These are phyloP conservation scores for Pseudomugil gertrudae DNA, from an alignment of 2,797 vertebrate species.

Conservation along the genomic window DNA sequence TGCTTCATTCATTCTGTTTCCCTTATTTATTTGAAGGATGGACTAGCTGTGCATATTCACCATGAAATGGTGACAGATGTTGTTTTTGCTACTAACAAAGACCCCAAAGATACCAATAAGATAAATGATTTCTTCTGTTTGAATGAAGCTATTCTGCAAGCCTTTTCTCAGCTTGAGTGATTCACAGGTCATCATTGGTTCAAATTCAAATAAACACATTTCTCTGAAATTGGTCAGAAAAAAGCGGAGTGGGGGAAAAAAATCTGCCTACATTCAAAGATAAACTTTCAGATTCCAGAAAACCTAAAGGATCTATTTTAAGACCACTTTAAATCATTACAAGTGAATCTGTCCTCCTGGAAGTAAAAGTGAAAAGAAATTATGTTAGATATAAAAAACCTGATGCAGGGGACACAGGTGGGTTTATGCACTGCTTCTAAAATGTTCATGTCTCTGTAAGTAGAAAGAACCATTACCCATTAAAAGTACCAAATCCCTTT, in stretches of 20 bases:
- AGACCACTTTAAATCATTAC: not conserved
- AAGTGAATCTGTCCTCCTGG: not conserved
- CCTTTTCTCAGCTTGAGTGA: not conserved
- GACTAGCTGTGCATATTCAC: not conserved
- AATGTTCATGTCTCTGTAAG: not conserved
- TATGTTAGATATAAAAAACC: too few relatives aligned
- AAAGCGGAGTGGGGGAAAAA: not conserved
- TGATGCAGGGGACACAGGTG: not conserved
- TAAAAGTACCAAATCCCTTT: not conserved
- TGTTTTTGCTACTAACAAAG: not conserved
- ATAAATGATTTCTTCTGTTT: not conserved
- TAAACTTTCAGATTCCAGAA: not conserved
- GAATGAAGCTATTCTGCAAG: not conserved
- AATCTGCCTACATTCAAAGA: not conserved
- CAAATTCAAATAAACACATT: not conserved
- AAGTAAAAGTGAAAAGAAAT: not conserved
- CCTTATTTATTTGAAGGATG: not conserved
- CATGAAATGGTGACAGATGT: not conserved
- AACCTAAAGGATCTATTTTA: not conserved
- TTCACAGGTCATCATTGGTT: not conserved
- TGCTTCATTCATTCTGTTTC: not conserved
- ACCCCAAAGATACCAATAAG: not conserved
- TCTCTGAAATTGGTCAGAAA: not conserved
- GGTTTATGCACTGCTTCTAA: not conserved
- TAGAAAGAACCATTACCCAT: not conserved